Evolutionary conservation across 2,113 vertebrate species (phyloP).

Genomic region (Perccottus glenii): DNA sequence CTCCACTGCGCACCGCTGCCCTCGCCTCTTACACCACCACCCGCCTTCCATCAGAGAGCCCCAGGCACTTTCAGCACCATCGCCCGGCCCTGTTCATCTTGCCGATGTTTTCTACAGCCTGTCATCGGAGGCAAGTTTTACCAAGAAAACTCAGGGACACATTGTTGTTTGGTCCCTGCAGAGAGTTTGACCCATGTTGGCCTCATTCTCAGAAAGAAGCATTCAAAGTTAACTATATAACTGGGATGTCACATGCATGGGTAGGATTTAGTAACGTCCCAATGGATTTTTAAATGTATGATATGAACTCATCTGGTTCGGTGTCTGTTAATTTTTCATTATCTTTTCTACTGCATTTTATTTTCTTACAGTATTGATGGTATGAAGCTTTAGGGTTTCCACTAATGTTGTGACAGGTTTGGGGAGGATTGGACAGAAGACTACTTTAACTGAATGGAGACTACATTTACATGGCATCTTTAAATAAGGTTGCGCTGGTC

Average conservation of each 20-base stretch:
- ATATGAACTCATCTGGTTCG: too few relatives aligned
- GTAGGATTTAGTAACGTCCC: neutral
- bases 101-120: conserved; percentile 68
- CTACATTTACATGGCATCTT: too few relatives aligned
- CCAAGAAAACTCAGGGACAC: conserved; percentile 51
- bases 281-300: too few relatives aligned
- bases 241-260: conserved; percentile 10
- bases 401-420: too few relatives aligned
- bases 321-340: too few relatives aligned
- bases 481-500: too few relatives aligned
- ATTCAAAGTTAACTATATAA: conserved; percentile 3
- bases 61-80: conserved; percentile 36
- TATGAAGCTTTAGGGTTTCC: too few relatives aligned
- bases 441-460: too few relatives aligned
- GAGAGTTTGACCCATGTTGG: conserved; percentile 22
- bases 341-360: too few relatives aligned
- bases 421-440: too few relatives aligned
- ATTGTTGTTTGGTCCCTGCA: conserved; percentile 28
- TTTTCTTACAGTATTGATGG: too few relatives aligned
- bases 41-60: conserved; percentile 60
- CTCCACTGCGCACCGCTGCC: neutral
- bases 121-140: conserved; percentile 61
- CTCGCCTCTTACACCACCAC: conserved; percentile 49
- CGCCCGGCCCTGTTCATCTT: conserved; percentile 60
- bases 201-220: conserved; percentile 12